These are phyloP conservation scores for Lindbergichthys nudifrons DNA, from an alignment of 2,797 vertebrate genomes.

Conservation along the genomic window DNA sequence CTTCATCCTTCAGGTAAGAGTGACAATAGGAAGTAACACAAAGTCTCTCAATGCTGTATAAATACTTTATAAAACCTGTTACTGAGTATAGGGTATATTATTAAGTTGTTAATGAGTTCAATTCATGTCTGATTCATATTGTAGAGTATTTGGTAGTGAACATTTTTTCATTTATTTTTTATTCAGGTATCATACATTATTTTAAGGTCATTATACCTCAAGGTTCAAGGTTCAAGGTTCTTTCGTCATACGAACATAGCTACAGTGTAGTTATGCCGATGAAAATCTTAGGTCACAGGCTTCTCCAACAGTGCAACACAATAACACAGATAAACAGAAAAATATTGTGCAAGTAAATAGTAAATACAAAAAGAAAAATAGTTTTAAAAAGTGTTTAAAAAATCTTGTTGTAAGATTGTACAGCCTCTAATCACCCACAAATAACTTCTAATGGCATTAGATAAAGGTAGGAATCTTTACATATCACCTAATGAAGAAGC, in stretches of 20 bases:
- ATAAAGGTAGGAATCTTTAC: neutral
- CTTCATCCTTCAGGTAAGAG: conserved; percentile 85
- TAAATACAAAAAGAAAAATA: too few species aligned
- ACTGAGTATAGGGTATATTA: neutral
- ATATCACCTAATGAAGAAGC: neutral
- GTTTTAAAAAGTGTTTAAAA: too few species aligned
- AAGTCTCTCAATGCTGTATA: neutral
- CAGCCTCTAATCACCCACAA: neutral
- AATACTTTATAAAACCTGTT: neutral
- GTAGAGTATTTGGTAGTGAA: neutral
- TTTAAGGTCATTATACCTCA: too few species aligned
- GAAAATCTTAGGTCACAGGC: too few species aligned
- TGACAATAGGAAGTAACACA: neutral
- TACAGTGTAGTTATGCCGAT: too few species aligned
- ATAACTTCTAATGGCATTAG: neutral
- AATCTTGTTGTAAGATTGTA: neutral
- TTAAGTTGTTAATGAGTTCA: neutral
- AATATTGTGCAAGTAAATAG: too few species aligned
- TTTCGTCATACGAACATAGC: too few species aligned
- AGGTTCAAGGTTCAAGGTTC: too few species aligned
- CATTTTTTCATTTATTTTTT: conserved; percentile 25
- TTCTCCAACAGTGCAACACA: too few species aligned
- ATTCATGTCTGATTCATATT: neutral
- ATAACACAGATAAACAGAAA: too few species aligned
- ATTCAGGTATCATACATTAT: conserved; percentile 19